Evolutionary conservation across 2,797 vertebrate genomes (phyloP).

Genomic region (Oreochromis mossambicus): DNA sequence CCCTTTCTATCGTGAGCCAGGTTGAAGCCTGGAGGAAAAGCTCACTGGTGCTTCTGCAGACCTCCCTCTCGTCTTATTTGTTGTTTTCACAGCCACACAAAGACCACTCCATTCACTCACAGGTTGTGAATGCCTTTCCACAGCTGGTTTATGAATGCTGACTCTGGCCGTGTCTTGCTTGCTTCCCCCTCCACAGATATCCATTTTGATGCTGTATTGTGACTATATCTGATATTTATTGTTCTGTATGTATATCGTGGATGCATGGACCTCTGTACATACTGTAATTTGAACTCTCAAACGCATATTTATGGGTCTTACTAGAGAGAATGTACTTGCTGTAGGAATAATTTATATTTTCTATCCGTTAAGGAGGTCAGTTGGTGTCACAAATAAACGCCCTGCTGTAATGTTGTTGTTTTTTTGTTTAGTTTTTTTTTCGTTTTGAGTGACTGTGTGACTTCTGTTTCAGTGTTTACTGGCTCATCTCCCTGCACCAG

Average conservation of each 20-base stretch:
- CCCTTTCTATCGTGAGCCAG: conserved; percentile 9
- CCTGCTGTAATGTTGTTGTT: background rate
- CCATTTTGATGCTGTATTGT: conserved; percentile 71
- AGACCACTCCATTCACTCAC: background rate
- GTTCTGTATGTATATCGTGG: conserved; percentile 79
- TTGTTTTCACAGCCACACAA: background rate
- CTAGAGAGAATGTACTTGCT: conserved; percentile 73
- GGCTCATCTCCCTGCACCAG: conserved; percentile 5
- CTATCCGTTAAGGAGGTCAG: conserved; percentile 69
- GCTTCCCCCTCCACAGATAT: background rate
- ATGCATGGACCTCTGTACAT: conserved; percentile 84
- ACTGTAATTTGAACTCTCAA: conserved; percentile 70
- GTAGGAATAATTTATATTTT: conserved; percentile 82
- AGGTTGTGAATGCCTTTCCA: background rate
- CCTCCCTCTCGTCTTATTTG: background rate
- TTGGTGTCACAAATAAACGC: background rate
- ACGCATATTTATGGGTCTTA: conserved; percentile 82
- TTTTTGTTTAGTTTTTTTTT: background rate
- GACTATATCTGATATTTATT: conserved; percentile 85
- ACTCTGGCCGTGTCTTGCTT: background rate
- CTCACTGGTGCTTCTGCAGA: conserved; percentile 15
- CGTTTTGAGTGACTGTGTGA: background rate
- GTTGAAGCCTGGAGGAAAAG: conserved; percentile 20
- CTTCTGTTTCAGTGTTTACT: background rate
- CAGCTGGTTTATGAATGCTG: conserved; percentile 6